These are phyloP conservation scores for Dilophus febrilis DNA, from an alignment of 2,888 invertebrate genomes.

Conservation along the genomic window DNA sequence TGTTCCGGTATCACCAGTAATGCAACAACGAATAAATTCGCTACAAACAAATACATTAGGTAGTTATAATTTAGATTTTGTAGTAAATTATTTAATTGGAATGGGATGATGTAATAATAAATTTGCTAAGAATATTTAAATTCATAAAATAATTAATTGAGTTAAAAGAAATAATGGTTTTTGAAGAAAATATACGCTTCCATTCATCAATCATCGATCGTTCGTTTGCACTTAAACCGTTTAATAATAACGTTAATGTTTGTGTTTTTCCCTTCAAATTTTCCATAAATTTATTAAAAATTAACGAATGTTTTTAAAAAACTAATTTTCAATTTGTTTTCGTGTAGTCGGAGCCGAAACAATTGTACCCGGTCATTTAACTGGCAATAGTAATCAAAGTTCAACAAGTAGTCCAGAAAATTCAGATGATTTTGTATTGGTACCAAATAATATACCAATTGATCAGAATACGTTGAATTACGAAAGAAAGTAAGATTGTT, in stretches of 20 bases:
- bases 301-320: too few species aligned
- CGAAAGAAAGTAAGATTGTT: constrained; percentile 24
- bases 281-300: too few species aligned
- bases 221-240: neutral
- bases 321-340: neutral
- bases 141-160: too few species aligned
- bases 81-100: too few species aligned
- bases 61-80: too few species aligned
- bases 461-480: constrained; percentile 32
- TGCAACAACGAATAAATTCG: constrained; percentile 31
- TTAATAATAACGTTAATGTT: too few species aligned
- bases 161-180: too few species aligned
- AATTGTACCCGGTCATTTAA: constrained; percentile 11
- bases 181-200: neutral
- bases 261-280: too few species aligned
- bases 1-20: constrained; percentile 23
- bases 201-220: neutral
- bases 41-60: constrained; percentile 13
- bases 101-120: too few species aligned
- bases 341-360: neutral
- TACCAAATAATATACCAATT: constrained; percentile 48
- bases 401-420: constrained; percentile 47
- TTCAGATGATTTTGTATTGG: constrained; percentile 65
- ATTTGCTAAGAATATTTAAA: too few species aligned
- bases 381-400: constrained; percentile 29